Conservation (phyloP, 2,113 vertebrate species). For the Cyanistes caeruleus region DNA sequence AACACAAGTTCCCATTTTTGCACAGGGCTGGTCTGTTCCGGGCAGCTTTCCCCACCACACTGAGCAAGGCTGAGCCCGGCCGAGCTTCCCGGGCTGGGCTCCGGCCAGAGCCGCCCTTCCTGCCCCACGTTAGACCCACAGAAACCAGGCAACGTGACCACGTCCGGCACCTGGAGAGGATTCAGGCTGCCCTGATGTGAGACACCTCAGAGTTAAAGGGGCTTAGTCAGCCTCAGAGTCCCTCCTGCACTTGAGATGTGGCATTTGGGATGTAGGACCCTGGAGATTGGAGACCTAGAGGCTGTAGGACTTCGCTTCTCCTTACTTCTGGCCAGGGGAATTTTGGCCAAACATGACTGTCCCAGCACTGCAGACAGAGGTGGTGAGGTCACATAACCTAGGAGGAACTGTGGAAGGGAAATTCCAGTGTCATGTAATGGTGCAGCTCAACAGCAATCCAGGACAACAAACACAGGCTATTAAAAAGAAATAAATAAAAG, state of each 20-base stretch:
- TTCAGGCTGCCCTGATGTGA: neutral
- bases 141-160: rapidly evolving
- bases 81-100: neutral
- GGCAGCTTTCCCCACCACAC: neutral
- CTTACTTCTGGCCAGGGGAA: neutral
- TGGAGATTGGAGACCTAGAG: neutral
- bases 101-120: neutral
- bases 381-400: rapidly evolving
- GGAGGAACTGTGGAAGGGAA: neutral
- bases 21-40: neutral
- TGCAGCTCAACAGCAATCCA: too few species aligned
- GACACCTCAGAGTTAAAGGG: neutral
- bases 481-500: too few species aligned
- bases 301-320: too few species aligned
- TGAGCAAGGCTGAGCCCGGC: neutral
- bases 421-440: neutral
- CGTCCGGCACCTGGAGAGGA: neutral
- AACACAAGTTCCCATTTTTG: constrained; percentile 49
- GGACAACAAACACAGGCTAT: too few species aligned
- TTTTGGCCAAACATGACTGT: neutral
- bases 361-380: neutral
- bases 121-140: neutral
- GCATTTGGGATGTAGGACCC: neutral
- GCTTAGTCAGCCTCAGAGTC: neutral
- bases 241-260: neutral